phyloP scores from a whole-genome alignment of 1,140 invertebrate species.

The Solenopsis invicta region DNA sequence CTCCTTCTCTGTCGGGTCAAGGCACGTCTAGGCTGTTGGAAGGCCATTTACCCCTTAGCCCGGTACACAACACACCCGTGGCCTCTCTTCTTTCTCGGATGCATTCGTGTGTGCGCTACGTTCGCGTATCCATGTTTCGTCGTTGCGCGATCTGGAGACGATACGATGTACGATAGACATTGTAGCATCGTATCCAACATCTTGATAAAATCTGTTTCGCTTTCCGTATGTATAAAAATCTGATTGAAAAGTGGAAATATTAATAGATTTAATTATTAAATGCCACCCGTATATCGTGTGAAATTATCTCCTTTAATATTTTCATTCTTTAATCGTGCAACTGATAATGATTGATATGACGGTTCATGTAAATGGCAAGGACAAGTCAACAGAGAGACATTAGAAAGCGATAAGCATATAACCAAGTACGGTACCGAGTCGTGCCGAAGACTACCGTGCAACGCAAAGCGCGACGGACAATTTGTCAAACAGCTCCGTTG shows the following conservation, averaged over 20 bases:
- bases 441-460: slow-evolving; percentile 38
- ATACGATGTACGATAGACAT: slow-evolving; percentile 20
- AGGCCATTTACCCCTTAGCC: slow-evolving; percentile 84
- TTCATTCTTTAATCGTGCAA: not conserved
- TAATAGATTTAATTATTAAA: not conserved
- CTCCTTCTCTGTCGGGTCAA: slow-evolving; percentile 79
- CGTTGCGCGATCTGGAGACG: slow-evolving; percentile 66
- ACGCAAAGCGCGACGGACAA: slow-evolving; percentile 22
- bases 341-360: slow-evolving; percentile 29
- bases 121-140: slow-evolving; percentile 79
- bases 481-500: slow-evolving; percentile 44
- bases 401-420: slow-evolving; percentile 41
- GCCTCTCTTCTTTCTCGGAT: slow-evolving; percentile 54
- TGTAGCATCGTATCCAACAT: not conserved
- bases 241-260: not conserved
- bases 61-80: slow-evolving; percentile 66
- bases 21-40: slow-evolving; percentile 85
- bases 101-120: slow-evolving; percentile 74
- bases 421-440: slow-evolving; percentile 23
- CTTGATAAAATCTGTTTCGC: not conserved
- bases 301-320: slow-evolving; percentile 4
- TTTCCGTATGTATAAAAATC: not conserved
- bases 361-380: not conserved
- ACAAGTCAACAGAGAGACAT: slow-evolving; percentile 15
- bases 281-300: not conserved